phyloP scores from a whole-genome alignment of 2,888 invertebrate species.

The Capitulum mitella region DNA sequence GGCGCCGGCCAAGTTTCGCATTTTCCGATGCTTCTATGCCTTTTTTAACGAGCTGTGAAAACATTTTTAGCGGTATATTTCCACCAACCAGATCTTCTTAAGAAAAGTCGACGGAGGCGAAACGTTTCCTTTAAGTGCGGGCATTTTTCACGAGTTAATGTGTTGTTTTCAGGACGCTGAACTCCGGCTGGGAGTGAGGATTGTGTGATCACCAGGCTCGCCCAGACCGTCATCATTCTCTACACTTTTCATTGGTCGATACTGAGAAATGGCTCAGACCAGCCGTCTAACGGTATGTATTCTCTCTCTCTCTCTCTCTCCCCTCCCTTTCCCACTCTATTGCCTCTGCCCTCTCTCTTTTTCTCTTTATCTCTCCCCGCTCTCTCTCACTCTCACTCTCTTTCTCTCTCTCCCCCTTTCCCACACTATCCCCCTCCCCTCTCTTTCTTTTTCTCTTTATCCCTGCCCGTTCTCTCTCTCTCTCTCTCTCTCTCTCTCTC shows the following conservation, averaged over 20 bases:
- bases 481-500: not conserved
- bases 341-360: not conserved
- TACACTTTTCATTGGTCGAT: constrained; percentile 20
- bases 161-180: not conserved
- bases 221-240: not conserved
- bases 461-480: not conserved
- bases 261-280: constrained; percentile 17
- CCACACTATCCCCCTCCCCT: not conserved
- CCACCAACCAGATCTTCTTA: no score
- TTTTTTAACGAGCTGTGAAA: no score
- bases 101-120: no score
- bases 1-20: no score
- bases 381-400: not conserved
- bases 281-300: not conserved
- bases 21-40: no score
- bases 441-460: not conserved
- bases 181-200: not conserved
- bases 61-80: no score
- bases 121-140: no score
- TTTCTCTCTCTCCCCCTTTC: not conserved
- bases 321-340: no score
- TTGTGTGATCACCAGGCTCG: not conserved
- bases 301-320: not conserved
- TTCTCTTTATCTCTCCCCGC: not conserved
- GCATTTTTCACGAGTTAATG: no score